Conservation (phyloP, 2,888 invertebrate genomes). For the Cheilosia grossa region DNA sequence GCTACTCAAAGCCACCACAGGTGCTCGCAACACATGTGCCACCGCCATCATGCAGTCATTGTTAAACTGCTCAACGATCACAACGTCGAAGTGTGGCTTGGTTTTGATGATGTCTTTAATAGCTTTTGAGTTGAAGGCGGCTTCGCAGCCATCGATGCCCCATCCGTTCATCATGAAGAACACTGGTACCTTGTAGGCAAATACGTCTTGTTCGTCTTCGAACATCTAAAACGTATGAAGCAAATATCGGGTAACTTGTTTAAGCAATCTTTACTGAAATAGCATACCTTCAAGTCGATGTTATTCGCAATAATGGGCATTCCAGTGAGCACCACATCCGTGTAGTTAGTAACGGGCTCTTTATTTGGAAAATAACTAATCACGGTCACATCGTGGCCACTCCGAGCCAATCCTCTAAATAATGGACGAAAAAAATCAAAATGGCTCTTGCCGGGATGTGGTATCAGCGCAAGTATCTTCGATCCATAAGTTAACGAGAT, state of each 20-base stretch:
- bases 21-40: constrained; percentile 86
- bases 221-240: constrained; percentile 52
- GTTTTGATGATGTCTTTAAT: constrained; percentile 76
- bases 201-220: constrained; percentile 58
- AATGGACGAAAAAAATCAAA: constrained; percentile 82
- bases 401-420: constrained; percentile 80
- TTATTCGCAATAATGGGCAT: constrained; percentile 78
- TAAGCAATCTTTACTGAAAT: neutral
- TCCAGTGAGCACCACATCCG: constrained; percentile 78
- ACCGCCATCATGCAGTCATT: constrained; percentile 88
- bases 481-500: constrained; percentile 64
- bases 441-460: constrained; percentile 83
- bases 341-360: constrained; percentile 78
- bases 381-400: constrained; percentile 83
- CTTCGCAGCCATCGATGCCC: constrained; percentile 78
- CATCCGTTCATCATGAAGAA: constrained; percentile 79
- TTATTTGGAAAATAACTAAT: constrained; percentile 82
- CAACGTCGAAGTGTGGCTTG: constrained; percentile 86
- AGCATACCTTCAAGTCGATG: constrained; percentile 78
- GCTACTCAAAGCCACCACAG: constrained; percentile 85
- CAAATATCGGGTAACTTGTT: neutral
- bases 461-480: constrained; percentile 81
- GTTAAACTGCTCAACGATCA: constrained; percentile 88
- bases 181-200: constrained; percentile 77
- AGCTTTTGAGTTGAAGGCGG: constrained; percentile 78